These are phyloP conservation scores for Orthosia incerta DNA, from an alignment of 2,888 invertebrate genomes.

Conservation along the genomic window DNA sequence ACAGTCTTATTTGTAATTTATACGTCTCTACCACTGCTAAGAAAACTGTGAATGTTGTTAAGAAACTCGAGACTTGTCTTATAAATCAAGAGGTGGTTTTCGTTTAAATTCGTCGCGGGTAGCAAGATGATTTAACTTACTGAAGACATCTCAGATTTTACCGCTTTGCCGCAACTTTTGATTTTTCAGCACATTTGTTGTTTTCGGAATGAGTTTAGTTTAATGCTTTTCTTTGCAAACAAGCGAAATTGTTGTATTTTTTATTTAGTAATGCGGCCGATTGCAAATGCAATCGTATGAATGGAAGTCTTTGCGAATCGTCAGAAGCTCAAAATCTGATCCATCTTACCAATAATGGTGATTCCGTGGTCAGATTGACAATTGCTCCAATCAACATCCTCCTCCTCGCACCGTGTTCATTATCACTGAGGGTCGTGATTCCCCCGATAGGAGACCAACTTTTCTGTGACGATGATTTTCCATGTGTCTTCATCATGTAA, in stretches of 20 bases:
- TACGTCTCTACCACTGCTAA: slow-evolving; percentile 9
- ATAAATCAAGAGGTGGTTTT: slow-evolving; percentile 58
- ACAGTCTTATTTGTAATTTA: slow-evolving; percentile 53
- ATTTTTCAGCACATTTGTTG: slow-evolving; percentile 49
- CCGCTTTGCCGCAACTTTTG: slow-evolving; percentile 29
- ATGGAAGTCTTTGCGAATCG: background rate
- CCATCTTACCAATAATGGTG: no score
- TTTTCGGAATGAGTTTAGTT: slow-evolving; percentile 51
- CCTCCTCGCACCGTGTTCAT: no score
- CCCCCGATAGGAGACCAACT: no score
- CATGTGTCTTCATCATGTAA: no score
- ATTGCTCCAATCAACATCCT: no score
- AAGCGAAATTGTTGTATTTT: background rate
- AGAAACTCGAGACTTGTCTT: slow-evolving; percentile 40
- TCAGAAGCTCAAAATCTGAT: background rate
- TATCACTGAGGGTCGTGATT: no score
- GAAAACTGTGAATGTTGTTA: slow-evolving; percentile 51
- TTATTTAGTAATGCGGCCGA: background rate
- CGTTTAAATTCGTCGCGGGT: slow-evolving; percentile 52
- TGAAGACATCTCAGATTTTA: slow-evolving; percentile 28
- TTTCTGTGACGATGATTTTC: no score
- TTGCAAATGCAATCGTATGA: background rate
- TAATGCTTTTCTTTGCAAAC: slow-evolving; percentile 9
- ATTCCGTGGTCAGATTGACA: no score
- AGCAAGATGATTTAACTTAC: slow-evolving; percentile 51